Evolutionary conservation across 1,140 invertebrate genomes (phyloP), one percentile per base, ranked within the genome.

Genomic region (Lepidostoma basale): DNA sequence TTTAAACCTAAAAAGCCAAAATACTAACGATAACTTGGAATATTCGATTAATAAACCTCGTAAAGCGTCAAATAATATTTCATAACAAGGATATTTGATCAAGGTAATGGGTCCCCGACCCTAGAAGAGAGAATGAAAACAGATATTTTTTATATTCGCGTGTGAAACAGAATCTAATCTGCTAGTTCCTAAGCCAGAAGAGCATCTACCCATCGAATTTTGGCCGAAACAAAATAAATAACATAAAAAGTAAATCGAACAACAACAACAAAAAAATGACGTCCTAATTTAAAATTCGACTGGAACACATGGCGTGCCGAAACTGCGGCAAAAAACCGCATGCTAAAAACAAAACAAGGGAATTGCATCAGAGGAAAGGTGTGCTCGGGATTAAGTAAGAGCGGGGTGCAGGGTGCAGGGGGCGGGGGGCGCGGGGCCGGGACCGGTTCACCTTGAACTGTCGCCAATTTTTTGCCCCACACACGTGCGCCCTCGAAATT

Each of bases 371-470:
- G 26, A 59, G 30, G 40, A 44, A 42, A 62, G 59, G 59, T 62
- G 59, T 45, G n/a, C n/a, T 44, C 58, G 23, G 36, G 36, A n/a
- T 16, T 14, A 1, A 5, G n/a, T 3, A 8, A 14, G 3, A 12
- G 33, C 6, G 9, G 3, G 23, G 39, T 5, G 40, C 9, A 62
- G 25, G 45, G 18, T 20, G 18, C 0, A 14, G 16, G 25, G 20
- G 16, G 22, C 39, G 22, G 58, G 52, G 47, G 42, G 20, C 28
- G 28, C 40, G 22, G 16, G 6, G 5, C 14, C 36, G 30, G 20
- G 49, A 66, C 69, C 59, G 16, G 69, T 62, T 70, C 64, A 67
- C 69, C 69, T 70, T 70, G 69, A 70, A 70, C 69, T 70, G 69
- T 70, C 69, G 69, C 69, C 47, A 64, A 67, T 70, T 70, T 70